Percentiles rank a stretch among this genome's conserved stretches.
These are phyloP conservation scores for Pegea sp. DNA, from an alignment of 23 tunicate genomes.

Conservation along the genomic window DNA sequence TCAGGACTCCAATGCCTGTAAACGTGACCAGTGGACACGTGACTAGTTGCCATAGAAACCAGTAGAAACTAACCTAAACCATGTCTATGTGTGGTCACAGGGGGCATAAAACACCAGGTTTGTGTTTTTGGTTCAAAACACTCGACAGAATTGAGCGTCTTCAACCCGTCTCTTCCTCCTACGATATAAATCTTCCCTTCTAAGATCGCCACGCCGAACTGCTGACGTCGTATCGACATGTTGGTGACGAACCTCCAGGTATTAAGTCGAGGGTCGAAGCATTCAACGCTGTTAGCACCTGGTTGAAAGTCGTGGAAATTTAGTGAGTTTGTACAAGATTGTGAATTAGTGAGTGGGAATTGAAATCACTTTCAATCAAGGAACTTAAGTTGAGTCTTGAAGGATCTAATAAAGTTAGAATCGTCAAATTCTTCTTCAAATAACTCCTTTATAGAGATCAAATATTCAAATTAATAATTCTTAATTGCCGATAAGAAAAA, in stretches of 20 bases:
- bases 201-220: conserved; percentile 87
- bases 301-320: neutral
- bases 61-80: conserved; percentile 58
- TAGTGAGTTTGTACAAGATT: no score
- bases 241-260: conserved; percentile 38
- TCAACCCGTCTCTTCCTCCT: conserved; percentile 85
- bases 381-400: no score
- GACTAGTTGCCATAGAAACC: neutral
- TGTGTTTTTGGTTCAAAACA: conserved; percentile 64
- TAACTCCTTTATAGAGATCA: no score
- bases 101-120: conserved; percentile 66
- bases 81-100: conserved; percentile 83
- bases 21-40: no score
- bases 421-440: no score
- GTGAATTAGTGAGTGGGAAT: no score
- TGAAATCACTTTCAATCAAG: no score
- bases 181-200: conserved; percentile 54
- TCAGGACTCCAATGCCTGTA: conserved; percentile 85
- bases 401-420: no score
- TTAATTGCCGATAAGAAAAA: no score
- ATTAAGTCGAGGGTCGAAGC: conserved; percentile 41
- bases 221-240: conserved; percentile 75
- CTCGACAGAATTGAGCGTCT: conserved; percentile 88
- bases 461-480: no score
- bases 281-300: conserved; percentile 83